Evolutionary conservation across 2,797 vertebrate species (phyloP).

Genomic region (Aldrovandia affinis): DNA sequence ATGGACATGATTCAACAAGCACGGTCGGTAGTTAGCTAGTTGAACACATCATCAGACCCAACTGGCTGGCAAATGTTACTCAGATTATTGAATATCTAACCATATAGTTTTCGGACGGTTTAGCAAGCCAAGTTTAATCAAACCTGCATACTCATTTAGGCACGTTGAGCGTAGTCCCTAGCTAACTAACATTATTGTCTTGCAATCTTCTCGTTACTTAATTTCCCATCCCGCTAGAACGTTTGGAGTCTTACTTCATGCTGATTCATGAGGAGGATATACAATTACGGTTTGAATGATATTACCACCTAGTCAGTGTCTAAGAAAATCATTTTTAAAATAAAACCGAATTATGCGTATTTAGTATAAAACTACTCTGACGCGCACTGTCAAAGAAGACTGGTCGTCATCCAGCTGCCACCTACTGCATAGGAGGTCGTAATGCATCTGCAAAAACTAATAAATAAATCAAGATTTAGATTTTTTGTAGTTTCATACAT

Average conservation of each 20-base stretch:
- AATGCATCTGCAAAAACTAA: background rate
- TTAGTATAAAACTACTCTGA: too few relatives aligned
- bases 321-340: background rate
- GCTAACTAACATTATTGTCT: background rate
- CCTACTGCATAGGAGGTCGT: background rate
- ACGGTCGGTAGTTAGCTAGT: background rate
- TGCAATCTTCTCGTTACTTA: too few relatives aligned
- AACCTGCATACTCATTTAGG: background rate
- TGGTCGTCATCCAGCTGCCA: background rate
- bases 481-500: too few relatives aligned
- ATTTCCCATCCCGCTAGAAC: background rate
- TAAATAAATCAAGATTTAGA: too few relatives aligned
- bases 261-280: too few relatives aligned
- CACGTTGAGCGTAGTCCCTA: background rate
- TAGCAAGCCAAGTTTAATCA: background rate
- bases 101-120: background rate
- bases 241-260: background rate
- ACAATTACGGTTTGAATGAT: background rate
- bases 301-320: background rate
- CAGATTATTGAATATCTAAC: background rate
- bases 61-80: background rate
- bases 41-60: background rate
- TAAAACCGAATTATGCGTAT: background rate
- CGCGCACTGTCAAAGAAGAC: background rate
- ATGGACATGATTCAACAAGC: conserved; percentile 73